Percentiles rank a stretch among this genome's conserved stretches.
Evolutionary conservation across 2,113 vertebrate species (phyloP).

Genomic region (Numida meleagris): DNA sequence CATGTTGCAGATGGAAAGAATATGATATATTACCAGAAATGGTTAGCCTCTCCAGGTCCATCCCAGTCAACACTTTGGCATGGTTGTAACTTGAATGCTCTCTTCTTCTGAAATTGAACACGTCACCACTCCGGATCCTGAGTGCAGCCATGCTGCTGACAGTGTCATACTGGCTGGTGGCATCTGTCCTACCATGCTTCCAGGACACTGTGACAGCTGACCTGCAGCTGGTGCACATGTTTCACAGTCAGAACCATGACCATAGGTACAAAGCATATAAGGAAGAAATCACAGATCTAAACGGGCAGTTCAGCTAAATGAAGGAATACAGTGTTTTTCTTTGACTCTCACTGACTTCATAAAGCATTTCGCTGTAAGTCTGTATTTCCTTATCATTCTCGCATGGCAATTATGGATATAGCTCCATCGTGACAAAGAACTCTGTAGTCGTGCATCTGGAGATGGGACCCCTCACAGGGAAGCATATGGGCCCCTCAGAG

Average conservation of each 20-base stretch:
- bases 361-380: background rate
- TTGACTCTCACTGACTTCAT: background rate
- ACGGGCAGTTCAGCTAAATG: background rate
- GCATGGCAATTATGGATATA: background rate
- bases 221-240: background rate
- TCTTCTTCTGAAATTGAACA: background rate
- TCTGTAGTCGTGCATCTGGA: background rate
- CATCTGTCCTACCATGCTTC: background rate
- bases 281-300: background rate
- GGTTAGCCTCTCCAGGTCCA: background rate
- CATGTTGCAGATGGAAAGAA: constrained; percentile 17
- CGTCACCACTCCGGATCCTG: background rate
- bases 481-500: background rate
- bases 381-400: background rate
- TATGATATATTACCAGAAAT: background rate
- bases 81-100: background rate
- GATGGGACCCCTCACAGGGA: accelerated
- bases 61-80: background rate
- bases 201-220: background rate
- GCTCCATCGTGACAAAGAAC: background rate
- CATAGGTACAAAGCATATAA: background rate
- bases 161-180: background rate
- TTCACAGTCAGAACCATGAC: background rate
- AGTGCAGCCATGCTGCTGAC: background rate
- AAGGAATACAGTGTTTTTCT: background rate